A percentile compares a stretch with the other conserved stretches of the same genome.
These are phyloP conservation scores for Hirtodrosophila confusa DNA, from an alignment of 2,888 invertebrate genomes.

Conservation along the genomic window DNA sequence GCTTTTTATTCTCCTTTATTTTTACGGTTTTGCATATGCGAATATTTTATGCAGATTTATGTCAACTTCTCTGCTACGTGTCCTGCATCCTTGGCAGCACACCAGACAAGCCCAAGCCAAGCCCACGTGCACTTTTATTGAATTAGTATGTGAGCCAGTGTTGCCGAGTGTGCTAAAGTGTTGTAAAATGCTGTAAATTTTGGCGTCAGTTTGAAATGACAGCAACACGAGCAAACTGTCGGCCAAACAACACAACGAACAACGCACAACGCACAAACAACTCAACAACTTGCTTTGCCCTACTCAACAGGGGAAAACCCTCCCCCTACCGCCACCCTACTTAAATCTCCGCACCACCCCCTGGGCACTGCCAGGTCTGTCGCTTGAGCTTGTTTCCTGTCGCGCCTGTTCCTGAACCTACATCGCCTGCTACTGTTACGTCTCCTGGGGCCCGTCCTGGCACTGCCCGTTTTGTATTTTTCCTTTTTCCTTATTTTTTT, in stretches of 20 bases:
- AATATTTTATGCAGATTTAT: slow-evolving; percentile 80
- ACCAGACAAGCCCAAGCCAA: slow-evolving; percentile 4
- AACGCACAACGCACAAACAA: slow-evolving; percentile 8
- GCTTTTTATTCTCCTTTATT: slow-evolving; percentile 26
- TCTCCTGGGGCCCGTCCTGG: slow-evolving; percentile 44
- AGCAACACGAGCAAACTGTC: slow-evolving; percentile 15
- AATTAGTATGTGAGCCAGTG: slow-evolving; percentile 64
- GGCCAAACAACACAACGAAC: slow-evolving; percentile 25
- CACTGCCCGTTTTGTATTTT: slow-evolving; percentile 31
- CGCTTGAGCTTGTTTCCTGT: slow-evolving; percentile 70
- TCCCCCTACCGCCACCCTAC: not conserved
- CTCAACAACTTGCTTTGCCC: slow-evolving; percentile 40
- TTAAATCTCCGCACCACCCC: not conserved
- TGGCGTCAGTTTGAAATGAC: slow-evolving; percentile 62
- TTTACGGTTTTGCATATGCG: slow-evolving; percentile 73
- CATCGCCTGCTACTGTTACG: slow-evolving; percentile 12
- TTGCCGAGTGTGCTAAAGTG: slow-evolving; percentile 58
- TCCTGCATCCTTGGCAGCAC: slow-evolving; percentile 44
- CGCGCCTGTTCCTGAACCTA: slow-evolving; percentile 40
- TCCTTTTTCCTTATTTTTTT: slow-evolving; percentile 25
- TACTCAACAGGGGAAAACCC: slow-evolving; percentile 23
- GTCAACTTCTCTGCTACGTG: slow-evolving; percentile 74
- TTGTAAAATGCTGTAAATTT: slow-evolving; percentile 62
- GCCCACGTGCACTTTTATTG: slow-evolving; percentile 76
- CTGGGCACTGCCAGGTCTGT: slow-evolving; percentile 34